These are phyloP conservation scores for Trichogramma pretiosum DNA, from an alignment of 1,140 invertebrate genomes.

Conservation along the genomic window DNA sequence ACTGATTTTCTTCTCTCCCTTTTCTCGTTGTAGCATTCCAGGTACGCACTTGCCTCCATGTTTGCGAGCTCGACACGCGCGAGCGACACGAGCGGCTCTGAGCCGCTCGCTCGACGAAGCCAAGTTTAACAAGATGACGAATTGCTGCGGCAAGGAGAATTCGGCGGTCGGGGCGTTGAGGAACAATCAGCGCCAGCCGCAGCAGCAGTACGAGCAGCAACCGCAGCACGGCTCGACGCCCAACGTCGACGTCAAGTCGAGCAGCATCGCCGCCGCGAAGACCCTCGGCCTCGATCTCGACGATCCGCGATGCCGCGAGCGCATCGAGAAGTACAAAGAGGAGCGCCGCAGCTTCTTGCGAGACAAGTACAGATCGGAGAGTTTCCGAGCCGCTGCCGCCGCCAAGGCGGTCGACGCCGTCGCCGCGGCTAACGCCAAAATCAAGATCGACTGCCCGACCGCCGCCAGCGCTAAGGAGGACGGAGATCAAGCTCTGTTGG, in stretches of 20 bases:
- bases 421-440: neutral
- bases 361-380: conserved; percentile 79
- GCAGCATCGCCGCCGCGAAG: neutral
- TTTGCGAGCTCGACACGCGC: conserved; percentile 43
- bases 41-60: conserved; percentile 46
- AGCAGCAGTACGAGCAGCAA: conserved; percentile 22
- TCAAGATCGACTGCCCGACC: no score
- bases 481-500: conserved; percentile 38
- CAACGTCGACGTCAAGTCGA: conserved; percentile 27
- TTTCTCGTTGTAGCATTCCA: conserved; percentile 13
- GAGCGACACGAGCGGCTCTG: conserved; percentile 53
- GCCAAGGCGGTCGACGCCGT: neutral
- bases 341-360: conserved; percentile 76
- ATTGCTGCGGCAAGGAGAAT: conserved; percentile 28
- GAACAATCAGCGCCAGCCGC: conserved; percentile 26
- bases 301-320: conserved; percentile 54
- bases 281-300: conserved; percentile 42
- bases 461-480: conserved; percentile 28
- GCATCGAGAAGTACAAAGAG: conserved; percentile 87
- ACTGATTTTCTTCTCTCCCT: neutral
- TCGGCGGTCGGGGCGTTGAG: no score
- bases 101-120: conserved; percentile 60
- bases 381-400: conserved; percentile 52
- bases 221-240: conserved; percentile 40
- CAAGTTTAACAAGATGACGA: conserved; percentile 45